phyloP scores from a whole-genome alignment of 2,888 invertebrate genomes.

The Epistrophe grossulariae region DNA sequence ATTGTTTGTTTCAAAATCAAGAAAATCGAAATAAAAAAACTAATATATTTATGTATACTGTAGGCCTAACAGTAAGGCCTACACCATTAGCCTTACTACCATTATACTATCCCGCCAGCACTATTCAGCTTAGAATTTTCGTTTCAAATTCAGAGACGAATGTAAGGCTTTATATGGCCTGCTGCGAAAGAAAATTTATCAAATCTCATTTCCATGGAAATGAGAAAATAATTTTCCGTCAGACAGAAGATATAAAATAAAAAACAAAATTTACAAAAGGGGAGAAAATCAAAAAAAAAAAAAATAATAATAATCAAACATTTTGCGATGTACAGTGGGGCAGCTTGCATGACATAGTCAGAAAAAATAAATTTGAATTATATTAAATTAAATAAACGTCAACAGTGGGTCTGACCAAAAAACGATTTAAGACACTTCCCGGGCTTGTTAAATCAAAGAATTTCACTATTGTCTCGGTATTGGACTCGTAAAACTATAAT shows the following conservation, averaged over 20 bases:
- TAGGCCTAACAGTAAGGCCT: too few relatives aligned
- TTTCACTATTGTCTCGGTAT: too few relatives aligned
- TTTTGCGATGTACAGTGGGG: background rate
- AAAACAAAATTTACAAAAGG: conserved; percentile 13
- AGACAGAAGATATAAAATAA: conserved; percentile 42
- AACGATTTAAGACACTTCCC: too few relatives aligned
- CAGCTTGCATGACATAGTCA: background rate
- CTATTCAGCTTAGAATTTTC: conserved; percentile 21
- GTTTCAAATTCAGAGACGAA: conserved; percentile 9
- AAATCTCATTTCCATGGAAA: conserved; percentile 74
- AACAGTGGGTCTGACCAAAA: too few relatives aligned
- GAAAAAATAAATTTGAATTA: too few relatives aligned
- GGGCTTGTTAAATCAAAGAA: too few relatives aligned
- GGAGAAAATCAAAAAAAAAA: conserved; percentile 15
- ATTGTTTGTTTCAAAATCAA: background rate
- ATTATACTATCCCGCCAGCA: background rate
- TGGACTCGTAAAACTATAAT: too few relatives aligned
- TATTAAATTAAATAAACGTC: too few relatives aligned
- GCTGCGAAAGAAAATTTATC: conserved; percentile 58
- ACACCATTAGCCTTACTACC: background rate
- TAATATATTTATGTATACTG: background rate
- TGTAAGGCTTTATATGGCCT: background rate
- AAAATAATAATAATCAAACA: background rate
- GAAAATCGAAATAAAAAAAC: too few relatives aligned
- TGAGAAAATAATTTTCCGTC: conserved; percentile 72